Evolutionary conservation across 1,140 invertebrate genomes (phyloP), one percentile per base, ranked within the genome.

Genomic region (Ceratitis capitata): DNA sequence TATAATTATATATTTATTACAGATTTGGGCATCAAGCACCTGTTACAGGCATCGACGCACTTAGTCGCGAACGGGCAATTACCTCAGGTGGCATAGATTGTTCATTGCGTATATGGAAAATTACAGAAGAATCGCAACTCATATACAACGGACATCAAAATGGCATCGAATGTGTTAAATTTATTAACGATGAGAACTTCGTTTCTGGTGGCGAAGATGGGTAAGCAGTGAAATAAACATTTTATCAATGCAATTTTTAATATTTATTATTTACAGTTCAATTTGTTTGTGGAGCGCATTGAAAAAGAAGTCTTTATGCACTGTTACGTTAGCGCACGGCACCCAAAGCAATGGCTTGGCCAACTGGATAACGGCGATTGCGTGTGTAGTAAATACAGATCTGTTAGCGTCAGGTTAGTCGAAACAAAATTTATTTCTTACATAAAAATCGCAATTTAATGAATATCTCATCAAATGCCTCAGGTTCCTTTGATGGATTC

Each of bases 51-150:
- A 96, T 99, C 78, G 98, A 99, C 93, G 95, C 96, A 2, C 90
- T 98, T 58, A 94, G 94, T 64, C 93, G 96, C 87, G 98, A 99
- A 89, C 93, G 97, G 86, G 97, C 97, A 2, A 94, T 99, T 1
- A 97, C 98, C 7, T 95, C 96, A 78, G 98, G 98, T 58, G 97
- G 98, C 39, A 94, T 95, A 85, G 98, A 99, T 91, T 94, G 94
- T 53, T 95, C 96, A 9, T 92, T 99, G 56, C 94, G 98, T 87
- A 94, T 99, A 87, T 99, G 98, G 98, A 99, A 99, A 92, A 96
- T 99, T 85, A 94, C 96, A 0, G 98, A 99, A 93, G 98, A 99
- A 91, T 98, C 98, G 64, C 98, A 99, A 89, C 93, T 99, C 9
- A 96, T 99, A 86, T 99, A 97, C 92, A 97, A 98, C 90, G 96